A percentile compares a stretch with the other conserved stretches of the same genome.
Evolutionary conservation across 2,113 vertebrate genomes (phyloP).

Genomic region (Eurypyga helias): DNA sequence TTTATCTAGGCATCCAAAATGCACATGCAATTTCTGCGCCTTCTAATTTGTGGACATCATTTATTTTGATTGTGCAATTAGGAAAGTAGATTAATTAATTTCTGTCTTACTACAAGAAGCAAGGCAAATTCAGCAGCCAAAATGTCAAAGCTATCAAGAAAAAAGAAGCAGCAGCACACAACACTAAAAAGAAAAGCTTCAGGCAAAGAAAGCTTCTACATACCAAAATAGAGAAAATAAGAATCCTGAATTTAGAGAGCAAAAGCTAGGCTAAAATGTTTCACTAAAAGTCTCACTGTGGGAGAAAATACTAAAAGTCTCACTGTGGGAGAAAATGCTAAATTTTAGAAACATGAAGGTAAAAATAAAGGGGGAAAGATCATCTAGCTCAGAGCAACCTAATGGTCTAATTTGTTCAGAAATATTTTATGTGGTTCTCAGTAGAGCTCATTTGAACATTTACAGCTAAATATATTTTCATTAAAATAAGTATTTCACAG

Average conservation of each 20-base stretch:
- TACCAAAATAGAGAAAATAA: background rate
- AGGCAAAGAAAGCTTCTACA: background rate
- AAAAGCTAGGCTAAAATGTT: background rate
- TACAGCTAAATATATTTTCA: background rate
- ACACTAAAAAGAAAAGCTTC: background rate
- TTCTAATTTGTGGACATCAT: conserved; percentile 73
- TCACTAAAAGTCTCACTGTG: background rate
- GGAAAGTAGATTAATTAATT: conserved; percentile 77
- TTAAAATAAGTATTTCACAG: background rate
- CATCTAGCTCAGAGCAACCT: background rate
- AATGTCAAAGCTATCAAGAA: conserved; percentile 40
- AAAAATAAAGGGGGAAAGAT: background rate
- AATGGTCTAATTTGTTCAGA: background rate
- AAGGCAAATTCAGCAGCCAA: conserved; percentile 65
- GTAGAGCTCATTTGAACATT: background rate
- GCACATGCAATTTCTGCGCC: conserved; percentile 61
- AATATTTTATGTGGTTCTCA: background rate
- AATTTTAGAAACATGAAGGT: background rate
- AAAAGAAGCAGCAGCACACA: background rate
- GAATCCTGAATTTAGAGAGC: background rate
- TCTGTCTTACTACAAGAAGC: conserved; percentile 54
- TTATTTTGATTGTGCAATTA: conserved; percentile 81
- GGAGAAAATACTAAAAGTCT: background rate
- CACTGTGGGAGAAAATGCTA: background rate
- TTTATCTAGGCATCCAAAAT: conserved; percentile 72